These are phyloP conservation scores for Benitochromis conjunctus DNA, from an alignment of 2,113 vertebrate species.

Conservation along the genomic window DNA sequence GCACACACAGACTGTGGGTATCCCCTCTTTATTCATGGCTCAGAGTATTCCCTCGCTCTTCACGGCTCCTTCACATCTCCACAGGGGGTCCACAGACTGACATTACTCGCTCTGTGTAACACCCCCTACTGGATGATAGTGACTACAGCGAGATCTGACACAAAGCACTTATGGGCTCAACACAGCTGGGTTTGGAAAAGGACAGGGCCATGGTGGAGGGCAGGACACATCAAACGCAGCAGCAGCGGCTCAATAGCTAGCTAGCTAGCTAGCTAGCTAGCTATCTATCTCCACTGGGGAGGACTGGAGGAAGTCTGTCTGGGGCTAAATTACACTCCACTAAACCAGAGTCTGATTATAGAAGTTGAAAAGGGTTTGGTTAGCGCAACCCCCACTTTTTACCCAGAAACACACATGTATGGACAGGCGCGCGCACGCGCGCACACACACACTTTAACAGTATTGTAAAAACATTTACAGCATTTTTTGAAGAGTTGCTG, in stretches of 20 bases:
- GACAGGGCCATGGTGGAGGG: conserved; percentile 43
- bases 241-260: conserved; percentile 25
- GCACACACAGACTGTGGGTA: conserved; percentile 26
- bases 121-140: conserved; percentile 59
- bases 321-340: conserved; percentile 72
- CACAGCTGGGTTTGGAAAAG: conserved; percentile 53
- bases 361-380: conserved; percentile 72
- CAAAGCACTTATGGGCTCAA: conserved; percentile 25
- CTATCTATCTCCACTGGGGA: conserved; percentile 67
- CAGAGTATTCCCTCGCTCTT: conserved; percentile 59
- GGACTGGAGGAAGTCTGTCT: conserved; percentile 71
- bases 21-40: conserved; percentile 62
- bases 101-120: conserved; percentile 28
- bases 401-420: conserved; percentile 60
- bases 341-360: conserved; percentile 72
- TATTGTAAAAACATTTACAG: conserved; percentile 53
- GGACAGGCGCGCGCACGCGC: background rate
- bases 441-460: conserved; percentile 13
- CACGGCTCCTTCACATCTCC: conserved; percentile 65
- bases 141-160: conserved; percentile 34
- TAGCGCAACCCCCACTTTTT: conserved; percentile 43
- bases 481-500: conserved; percentile 39
- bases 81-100: conserved; percentile 57
- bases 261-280: conserved; percentile 49
- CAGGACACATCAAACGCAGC: conserved; percentile 49